Percentiles rank a stretch among this genome's conserved stretches.
These are phyloP conservation scores for Apamea crenata DNA, from an alignment of 2,888 invertebrate species.

Conservation along the genomic window DNA sequence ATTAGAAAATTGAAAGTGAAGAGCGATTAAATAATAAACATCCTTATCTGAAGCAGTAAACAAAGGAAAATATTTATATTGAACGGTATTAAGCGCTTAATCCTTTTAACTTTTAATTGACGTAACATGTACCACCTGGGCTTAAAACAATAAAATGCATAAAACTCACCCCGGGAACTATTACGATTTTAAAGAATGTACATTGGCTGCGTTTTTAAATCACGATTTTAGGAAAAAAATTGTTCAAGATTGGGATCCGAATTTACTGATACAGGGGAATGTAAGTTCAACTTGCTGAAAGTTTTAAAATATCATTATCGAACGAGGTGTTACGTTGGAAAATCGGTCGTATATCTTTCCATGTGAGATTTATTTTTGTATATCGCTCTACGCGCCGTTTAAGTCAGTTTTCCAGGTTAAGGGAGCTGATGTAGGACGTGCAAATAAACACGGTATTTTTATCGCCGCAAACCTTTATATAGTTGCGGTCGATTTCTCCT, in stretches of 20 bases:
- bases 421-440: slow-evolving; percentile 89
- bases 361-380: slow-evolving; percentile 76
- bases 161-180: slow-evolving; percentile 68
- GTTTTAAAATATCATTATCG: slow-evolving; percentile 74
- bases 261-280: slow-evolving; percentile 88
- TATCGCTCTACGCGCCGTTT: slow-evolving; percentile 69
- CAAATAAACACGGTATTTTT: slow-evolving; percentile 91
- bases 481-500: slow-evolving; percentile 90
- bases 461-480: slow-evolving; percentile 90
- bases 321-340: slow-evolving; percentile 68
- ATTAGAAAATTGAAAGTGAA: slow-evolving; percentile 75
- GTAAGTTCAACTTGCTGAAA: slow-evolving; percentile 80
- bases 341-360: slow-evolving; percentile 77
- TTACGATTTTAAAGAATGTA: slow-evolving; percentile 66
- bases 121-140: slow-evolving; percentile 75
- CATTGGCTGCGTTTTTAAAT: slow-evolving; percentile 80
- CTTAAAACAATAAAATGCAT: slow-evolving; percentile 63
- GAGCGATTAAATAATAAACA: slow-evolving; percentile 75
- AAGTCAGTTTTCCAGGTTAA: slow-evolving; percentile 78
- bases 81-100: slow-evolving; percentile 73
- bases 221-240: slow-evolving; percentile 84
- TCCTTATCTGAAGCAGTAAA: slow-evolving; percentile 66
- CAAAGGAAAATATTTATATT: slow-evolving; percentile 72
- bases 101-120: slow-evolving; percentile 76
- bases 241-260: slow-evolving; percentile 84